Base-by-base conservation (phyloP, 92 coral and sea anemone genomes). In the Micromussa lordhowensis region DNA sequence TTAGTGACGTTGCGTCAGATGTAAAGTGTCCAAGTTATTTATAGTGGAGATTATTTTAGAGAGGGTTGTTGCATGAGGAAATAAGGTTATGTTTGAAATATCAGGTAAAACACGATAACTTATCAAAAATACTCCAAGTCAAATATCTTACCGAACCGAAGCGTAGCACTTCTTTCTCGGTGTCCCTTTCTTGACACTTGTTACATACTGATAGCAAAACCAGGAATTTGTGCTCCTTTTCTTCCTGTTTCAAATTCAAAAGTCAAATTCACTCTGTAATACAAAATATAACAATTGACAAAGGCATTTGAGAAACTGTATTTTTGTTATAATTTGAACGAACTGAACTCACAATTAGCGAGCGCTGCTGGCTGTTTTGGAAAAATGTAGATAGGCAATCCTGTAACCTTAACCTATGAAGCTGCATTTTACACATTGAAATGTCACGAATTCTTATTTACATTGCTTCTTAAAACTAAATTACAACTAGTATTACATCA, bases 401-500 rank as follows among this genome's bases (percentile, higher is more conserved):
- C 32, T 66, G 16, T 17, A 66, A 31, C 14, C 34, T 66, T 66
- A 3, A 64, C 68, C 24, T 63, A 4, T 19, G 7, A 21, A 61
- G 29, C 14, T 61, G 14, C 10, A 26, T 24, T 6, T 66, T 28
- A 66, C 32, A 66, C 71, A 66, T 12, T 66, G 71, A 12, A 28
- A 61, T 17, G 4, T 17, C n/a, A 58, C 3, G 1, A 21, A 66
- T 66, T 26, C 34, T 35, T 73, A 34, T 72, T 32, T 72, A 72
- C 49, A 72, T 14, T 32, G 40, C 82, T 49, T 48, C 66, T 21
- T 78, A 17, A 78, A 49, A 49, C 82, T 57, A 40, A 5, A 19
- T 61, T 19, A 13, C 17, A 58, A 69, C 19, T 34, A 10, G 51
- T 85, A 70, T 83, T 81, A 89, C 81, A 92, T 94, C 97, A 94